phyloP scores from a whole-genome alignment of 2,888 invertebrate species.

The Sarcophaga variegata region DNA sequence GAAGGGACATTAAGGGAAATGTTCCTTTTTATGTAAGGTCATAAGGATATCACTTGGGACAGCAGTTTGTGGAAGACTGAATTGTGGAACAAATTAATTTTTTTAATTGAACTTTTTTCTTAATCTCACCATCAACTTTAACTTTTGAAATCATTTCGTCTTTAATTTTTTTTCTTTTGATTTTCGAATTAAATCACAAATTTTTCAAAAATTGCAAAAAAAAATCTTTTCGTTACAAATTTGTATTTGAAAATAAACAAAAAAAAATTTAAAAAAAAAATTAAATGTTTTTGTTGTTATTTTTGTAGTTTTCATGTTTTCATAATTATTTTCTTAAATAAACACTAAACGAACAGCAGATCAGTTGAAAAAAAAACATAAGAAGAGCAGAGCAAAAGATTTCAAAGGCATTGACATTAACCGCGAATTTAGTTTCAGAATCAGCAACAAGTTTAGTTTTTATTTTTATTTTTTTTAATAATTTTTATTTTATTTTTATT shows the following conservation, averaged over 20 bases:
- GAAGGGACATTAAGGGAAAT: too few relatives aligned
- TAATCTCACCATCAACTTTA: too few relatives aligned
- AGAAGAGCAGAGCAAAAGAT: background rate
- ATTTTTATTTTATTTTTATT: conserved; percentile 25
- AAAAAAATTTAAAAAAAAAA: too few relatives aligned
- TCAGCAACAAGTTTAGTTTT: conserved; percentile 45
- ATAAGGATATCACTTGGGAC: too few relatives aligned
- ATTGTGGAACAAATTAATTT: too few relatives aligned
- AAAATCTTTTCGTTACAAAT: conserved; percentile 3
- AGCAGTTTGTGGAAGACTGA: too few relatives aligned
- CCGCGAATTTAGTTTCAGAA: conserved; percentile 50
- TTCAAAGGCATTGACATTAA: conserved; percentile 59
- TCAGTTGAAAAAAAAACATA: background rate
- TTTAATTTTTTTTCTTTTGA: too few relatives aligned
- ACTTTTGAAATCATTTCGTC: too few relatives aligned
- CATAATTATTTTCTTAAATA: conserved; percentile 5
- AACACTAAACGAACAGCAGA: conserved; percentile 14
- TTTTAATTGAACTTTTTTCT: too few relatives aligned
- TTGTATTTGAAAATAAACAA: too few relatives aligned
- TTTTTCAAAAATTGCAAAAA: background rate
- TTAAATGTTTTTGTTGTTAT: background rate
- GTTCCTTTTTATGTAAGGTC: too few relatives aligned
- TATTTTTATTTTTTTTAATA: background rate
- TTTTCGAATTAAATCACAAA: background rate
- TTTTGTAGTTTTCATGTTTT: background rate